Percentiles rank a stretch among this genome's conserved stretches.
Conservation (phyloP, 2,113 vertebrate species). For the Hypocryptadius cinnamomeus region DNA sequence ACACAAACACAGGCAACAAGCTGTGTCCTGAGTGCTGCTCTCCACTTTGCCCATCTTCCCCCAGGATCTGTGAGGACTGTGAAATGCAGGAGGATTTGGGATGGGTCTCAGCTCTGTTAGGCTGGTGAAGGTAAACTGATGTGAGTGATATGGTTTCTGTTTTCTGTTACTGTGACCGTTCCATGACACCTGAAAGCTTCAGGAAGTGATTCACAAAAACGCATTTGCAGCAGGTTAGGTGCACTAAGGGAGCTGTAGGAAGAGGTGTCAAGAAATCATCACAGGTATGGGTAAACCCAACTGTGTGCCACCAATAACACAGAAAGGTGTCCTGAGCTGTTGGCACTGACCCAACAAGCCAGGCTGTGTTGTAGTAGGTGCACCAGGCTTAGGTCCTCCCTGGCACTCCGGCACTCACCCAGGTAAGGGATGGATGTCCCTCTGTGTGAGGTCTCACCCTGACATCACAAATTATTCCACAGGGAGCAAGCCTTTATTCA, state of each 20-base stretch:
- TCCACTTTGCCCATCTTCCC: neutral
- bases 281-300: neutral
- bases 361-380: neutral
- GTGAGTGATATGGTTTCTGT: neutral
- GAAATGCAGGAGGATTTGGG: neutral
- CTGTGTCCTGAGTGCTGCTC: neutral
- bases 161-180: neutral
- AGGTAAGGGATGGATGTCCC: neutral
- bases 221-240: neutral
- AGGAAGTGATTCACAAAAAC: neutral
- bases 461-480: neutral
- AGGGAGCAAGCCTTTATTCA: neutral
- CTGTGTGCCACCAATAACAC: neutral
- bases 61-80: neutral
- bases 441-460: neutral
- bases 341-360: neutral
- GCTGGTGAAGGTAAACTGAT: neutral
- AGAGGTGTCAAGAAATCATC: neutral
- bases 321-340: neutral
- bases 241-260: neutral
- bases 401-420: rapidly evolving
- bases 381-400: neutral
- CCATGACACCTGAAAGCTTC: neutral
- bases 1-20: neutral
- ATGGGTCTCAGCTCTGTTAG: neutral